These are phyloP conservation scores for Coptotermes formosanus DNA, from an alignment of 1,140 invertebrate species.

Conservation along the genomic window DNA sequence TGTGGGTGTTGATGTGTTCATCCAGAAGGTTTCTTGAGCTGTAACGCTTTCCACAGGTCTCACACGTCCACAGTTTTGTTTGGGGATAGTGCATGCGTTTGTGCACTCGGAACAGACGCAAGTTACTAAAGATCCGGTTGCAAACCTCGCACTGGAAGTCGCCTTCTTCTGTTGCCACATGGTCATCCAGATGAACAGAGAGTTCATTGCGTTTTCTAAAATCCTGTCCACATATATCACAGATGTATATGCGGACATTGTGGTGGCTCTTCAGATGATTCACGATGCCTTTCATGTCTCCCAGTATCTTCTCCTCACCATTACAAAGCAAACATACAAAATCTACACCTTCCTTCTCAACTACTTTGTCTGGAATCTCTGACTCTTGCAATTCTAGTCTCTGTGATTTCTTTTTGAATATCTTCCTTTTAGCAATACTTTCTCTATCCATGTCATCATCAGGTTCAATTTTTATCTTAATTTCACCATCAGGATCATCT, in stretches of 20 bases:
- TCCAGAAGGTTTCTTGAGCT: conserved; percentile 64
- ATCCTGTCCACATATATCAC: conserved; percentile 65
- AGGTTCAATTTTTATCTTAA: conserved; percentile 31
- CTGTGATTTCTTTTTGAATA: not conserved
- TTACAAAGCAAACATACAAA: conserved; percentile 62
- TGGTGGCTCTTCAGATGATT: conserved; percentile 61
- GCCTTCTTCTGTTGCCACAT: conserved; percentile 59
- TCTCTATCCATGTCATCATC: conserved; percentile 23
- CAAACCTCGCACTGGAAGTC: conserved; percentile 66
- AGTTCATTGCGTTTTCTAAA: conserved; percentile 63
- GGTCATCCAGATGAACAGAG: conserved; percentile 63
- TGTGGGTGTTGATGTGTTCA: conserved; percentile 71
- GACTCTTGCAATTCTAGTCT: not conserved
- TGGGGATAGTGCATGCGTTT: conserved; percentile 62
- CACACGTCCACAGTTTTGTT: conserved; percentile 62
- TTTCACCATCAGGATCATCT: not conserved
- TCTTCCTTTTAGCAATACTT: conserved; percentile 13
- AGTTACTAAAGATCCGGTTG: conserved; percentile 61
- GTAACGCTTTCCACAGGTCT: conserved; percentile 63
- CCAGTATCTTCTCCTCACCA: conserved; percentile 47
- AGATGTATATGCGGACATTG: conserved; percentile 64
- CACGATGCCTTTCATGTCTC: conserved; percentile 59
- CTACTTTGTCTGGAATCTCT: conserved; percentile 29
- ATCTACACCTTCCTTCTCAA: conserved; percentile 47
- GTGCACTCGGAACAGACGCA: conserved; percentile 61